A percentile compares a stretch with the other conserved stretches of the same genome.
These are phyloP conservation scores for Lutraria lutraria DNA, from an alignment of 2,888 invertebrate genomes.

Conservation along the genomic window DNA sequence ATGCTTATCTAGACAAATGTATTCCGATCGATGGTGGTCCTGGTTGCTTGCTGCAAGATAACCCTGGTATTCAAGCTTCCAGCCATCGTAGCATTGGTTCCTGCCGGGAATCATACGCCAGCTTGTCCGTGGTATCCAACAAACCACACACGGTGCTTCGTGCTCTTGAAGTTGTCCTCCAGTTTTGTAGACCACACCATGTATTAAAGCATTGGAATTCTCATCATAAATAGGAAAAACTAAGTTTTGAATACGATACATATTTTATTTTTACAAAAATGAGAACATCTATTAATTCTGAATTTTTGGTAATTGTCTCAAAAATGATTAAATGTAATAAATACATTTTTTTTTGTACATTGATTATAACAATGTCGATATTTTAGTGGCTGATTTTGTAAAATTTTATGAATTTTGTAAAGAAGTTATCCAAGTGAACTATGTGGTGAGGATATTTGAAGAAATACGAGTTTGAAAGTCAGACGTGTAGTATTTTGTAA, in stretches of 20 bases:
- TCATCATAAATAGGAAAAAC: too few species aligned
- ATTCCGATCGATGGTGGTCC: background rate
- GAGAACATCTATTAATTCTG: too few species aligned
- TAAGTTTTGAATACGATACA: too few species aligned
- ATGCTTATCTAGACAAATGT: constrained; percentile 18
- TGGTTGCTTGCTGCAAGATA: background rate
- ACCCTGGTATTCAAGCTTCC: constrained; percentile 30
- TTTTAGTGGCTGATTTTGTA: constrained; percentile 62
- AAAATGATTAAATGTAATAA: too few species aligned
- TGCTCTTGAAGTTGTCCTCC: background rate
- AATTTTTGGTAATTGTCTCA: too few species aligned
- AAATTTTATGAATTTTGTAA: constrained; percentile 49
- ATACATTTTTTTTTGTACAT: too few species aligned
- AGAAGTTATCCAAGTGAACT: constrained; percentile 51
- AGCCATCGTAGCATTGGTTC: constrained; percentile 9
- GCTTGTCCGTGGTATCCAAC: constrained; percentile 8
- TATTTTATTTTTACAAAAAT: too few species aligned
- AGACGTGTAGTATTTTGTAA: constrained; percentile 21
- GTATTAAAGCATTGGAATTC: too few species aligned
- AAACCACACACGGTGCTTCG: constrained; percentile 18
- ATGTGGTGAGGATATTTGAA: constrained; percentile 27
- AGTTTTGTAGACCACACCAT: background rate
- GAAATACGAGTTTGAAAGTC: constrained; percentile 50
- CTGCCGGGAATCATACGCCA: constrained; percentile 20
- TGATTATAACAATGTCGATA: constrained; percentile 40